Conservation (phyloP, 2,797 vertebrate genomes). For the Siniperca undulata region DNA sequence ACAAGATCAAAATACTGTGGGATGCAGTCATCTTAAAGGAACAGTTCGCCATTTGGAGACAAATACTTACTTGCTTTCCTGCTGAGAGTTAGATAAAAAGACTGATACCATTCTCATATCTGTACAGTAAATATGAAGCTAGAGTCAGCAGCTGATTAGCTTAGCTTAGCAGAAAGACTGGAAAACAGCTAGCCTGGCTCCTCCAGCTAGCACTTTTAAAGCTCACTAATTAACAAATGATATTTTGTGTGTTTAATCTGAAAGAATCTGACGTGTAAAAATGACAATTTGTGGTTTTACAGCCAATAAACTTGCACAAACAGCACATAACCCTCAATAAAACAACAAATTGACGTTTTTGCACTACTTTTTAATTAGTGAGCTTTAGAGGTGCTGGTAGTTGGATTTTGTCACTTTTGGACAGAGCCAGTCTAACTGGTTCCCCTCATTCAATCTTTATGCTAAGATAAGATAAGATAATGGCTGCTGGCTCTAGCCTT, state of each 20-base stretch:
- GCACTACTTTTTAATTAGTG: not conserved
- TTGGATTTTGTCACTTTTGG: not conserved
- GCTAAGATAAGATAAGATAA: conserved; percentile 11
- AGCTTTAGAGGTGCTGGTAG: not conserved
- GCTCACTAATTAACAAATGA: not conserved
- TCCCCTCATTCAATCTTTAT: not conserved
- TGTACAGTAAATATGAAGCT: not conserved
- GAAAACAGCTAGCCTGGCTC: not conserved
- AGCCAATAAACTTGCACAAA: not conserved
- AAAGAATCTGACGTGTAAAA: not conserved
- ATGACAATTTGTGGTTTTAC: not conserved
- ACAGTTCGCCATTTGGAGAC: not conserved
- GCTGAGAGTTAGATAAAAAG: not conserved
- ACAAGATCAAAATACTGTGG: conserved; percentile 39
- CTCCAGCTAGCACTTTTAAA: not conserved
- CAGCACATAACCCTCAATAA: not conserved
- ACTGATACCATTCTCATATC: not conserved
- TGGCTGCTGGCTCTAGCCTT: not conserved
- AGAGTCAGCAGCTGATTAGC: not conserved
- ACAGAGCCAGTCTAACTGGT: not conserved
- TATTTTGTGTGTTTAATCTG: not conserved
- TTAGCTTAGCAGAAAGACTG: conserved; percentile 5
- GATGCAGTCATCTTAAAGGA: conserved; percentile 23
- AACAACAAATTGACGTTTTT: not conserved
- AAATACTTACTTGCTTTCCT: not conserved